Evolutionary conservation across 2,797 vertebrate genomes (phyloP).

Genomic region (Enteromius viviparus): DNA sequence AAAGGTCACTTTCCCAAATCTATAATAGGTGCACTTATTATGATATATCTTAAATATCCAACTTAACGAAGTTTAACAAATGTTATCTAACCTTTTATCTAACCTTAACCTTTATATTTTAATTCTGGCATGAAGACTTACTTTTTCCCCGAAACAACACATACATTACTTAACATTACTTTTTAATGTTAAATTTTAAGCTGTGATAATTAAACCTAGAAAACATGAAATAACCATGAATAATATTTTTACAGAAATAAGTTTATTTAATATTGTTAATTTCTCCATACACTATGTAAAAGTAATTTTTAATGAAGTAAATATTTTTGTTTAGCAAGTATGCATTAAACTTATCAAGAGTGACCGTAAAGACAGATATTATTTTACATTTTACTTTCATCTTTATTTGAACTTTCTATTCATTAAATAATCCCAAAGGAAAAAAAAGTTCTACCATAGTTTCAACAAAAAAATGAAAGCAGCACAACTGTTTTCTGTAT

Average conservation of each 20-base stretch:
- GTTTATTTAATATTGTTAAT: not conserved
- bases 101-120: not conserved
- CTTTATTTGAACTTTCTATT: not conserved
- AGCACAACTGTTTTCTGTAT: not conserved
- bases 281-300: not conserved
- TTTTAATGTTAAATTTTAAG: not conserved
- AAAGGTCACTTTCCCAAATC: no score
- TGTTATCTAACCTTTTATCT: not conserved
- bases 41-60: no score
- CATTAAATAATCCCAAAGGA: not conserved
- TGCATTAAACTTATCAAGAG: not conserved
- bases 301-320: not conserved
- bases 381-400: not conserved
- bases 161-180: not conserved
- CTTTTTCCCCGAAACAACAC: not conserved
- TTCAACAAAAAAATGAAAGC: not conserved
- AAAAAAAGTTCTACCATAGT: not conserved
- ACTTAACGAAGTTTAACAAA: no score
- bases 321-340: not conserved
- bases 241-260: not conserved
- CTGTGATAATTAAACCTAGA: not conserved
- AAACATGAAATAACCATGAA: not conserved
- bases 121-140: not conserved
- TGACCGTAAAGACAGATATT: not conserved
- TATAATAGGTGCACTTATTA: no score